A percentile compares a stretch with the other conserved stretches of the same genome.
phyloP scores from a whole-genome alignment of 2,888 invertebrate species.

The Gymnocheta viridis region DNA sequence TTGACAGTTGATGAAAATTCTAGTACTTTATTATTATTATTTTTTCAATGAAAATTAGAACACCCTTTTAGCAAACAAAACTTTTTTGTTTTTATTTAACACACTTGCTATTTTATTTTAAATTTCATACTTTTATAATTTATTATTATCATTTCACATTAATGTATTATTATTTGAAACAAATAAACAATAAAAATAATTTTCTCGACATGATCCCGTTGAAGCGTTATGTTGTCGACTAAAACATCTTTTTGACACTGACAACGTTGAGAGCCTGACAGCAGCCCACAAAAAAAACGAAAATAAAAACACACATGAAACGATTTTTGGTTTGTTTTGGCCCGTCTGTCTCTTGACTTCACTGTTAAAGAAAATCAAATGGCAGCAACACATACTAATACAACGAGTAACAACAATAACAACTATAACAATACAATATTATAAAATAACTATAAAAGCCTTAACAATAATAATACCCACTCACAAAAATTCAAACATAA shows the following conservation, averaged over 20 bases:
- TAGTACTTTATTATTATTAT: too few relatives aligned
- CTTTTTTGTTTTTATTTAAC: neutral
- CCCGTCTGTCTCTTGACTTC: constrained; percentile 34
- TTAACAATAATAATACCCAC: constrained; percentile 32
- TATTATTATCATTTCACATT: neutral
- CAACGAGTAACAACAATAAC: constrained; percentile 39
- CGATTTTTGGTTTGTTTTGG: constrained; percentile 46
- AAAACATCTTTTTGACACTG: constrained; percentile 82
- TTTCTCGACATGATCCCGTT: constrained; percentile 80
- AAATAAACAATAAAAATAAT: constrained; percentile 65
- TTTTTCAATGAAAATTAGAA: neutral
- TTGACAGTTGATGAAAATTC: constrained; percentile 42
- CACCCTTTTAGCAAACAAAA: neutral
- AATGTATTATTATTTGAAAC: constrained; percentile 32
- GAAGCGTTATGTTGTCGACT: constrained; percentile 81
- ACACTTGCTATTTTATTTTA: neutral
- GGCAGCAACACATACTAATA: constrained; percentile 21
- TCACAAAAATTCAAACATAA: constrained; percentile 11
- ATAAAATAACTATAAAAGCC: constrained; percentile 61
- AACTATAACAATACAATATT: constrained; percentile 54
- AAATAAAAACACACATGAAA: constrained; percentile 57
- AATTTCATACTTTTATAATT: too few relatives aligned
- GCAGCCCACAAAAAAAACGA: constrained; percentile 69
- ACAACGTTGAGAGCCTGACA: constrained; percentile 80
- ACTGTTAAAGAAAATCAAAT: constrained; percentile 48